phyloP scores from a whole-genome alignment of 2,113 vertebrate genomes.

The Puntigrus tetrazona region DNA sequence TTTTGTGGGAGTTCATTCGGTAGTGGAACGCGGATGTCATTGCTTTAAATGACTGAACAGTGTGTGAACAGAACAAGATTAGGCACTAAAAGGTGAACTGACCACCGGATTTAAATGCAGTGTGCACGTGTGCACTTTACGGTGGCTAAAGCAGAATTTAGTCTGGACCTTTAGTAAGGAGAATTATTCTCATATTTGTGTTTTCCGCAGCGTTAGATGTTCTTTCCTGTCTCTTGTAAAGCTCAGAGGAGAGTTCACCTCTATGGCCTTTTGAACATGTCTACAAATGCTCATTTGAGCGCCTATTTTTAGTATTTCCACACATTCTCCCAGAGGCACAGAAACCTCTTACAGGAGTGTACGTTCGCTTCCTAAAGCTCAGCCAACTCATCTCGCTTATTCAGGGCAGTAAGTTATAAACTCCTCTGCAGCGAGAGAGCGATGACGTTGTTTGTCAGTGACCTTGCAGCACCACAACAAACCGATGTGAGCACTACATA shows the following conservation, averaged over 20 bases:
- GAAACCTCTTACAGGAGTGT: not conserved
- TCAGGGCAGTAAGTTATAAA: constrained; percentile 20
- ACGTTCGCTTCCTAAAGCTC: not conserved
- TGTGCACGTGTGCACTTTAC: too few species aligned
- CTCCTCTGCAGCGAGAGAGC: constrained; percentile 4
- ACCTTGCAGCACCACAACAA: constrained; percentile 25
- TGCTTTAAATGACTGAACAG: too few species aligned
- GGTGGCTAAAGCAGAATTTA: not conserved
- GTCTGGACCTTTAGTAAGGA: not conserved
- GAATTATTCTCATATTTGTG: not conserved
- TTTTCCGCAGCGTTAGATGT: not conserved
- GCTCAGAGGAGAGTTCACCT: not conserved
- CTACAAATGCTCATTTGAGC: constrained; percentile 4
- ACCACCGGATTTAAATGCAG: too few species aligned
- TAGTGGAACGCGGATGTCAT: too few species aligned
- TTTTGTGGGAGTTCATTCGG: too few species aligned
- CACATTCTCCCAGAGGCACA: constrained; percentile 20
- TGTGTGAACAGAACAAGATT: too few species aligned
- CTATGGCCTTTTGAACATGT: not conserved
- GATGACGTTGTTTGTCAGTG: constrained; percentile 12
- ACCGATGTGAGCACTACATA: constrained; percentile 40
- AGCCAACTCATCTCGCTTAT: constrained; percentile 13
- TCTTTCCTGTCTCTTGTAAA: not conserved
- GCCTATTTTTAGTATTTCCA: not conserved
- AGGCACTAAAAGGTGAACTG: too few species aligned